A percentile compares a stretch with the other conserved stretches of the same genome.
Evolutionary conservation across 2,888 invertebrate genomes (phyloP).

Genomic region (Drosophila histrio): DNA sequence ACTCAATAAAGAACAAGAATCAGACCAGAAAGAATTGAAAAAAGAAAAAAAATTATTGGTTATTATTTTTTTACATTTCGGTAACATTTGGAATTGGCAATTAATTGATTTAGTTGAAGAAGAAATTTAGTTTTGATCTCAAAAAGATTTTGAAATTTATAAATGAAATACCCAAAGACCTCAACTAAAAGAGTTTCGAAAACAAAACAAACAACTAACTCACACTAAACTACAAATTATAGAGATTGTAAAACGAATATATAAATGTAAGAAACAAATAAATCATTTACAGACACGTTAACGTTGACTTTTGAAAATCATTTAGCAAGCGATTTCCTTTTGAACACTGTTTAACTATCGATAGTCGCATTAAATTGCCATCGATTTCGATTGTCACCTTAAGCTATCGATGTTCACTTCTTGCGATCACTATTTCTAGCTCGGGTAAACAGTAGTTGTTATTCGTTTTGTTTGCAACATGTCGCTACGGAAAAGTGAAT

Average conservation of each 20-base stretch:
- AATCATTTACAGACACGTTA: constrained; percentile 24
- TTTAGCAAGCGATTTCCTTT: neutral
- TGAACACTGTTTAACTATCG: constrained; percentile 3
- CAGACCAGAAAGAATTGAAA: constrained; percentile 24
- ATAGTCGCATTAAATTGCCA: neutral
- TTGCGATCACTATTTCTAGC: neutral
- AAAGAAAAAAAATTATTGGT: no score
- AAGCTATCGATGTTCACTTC: neutral
- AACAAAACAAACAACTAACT: constrained; percentile 34
- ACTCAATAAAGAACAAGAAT: constrained; percentile 56
- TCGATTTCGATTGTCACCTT: neutral
- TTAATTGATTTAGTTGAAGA: neutral
- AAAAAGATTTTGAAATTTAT: constrained; percentile 7
- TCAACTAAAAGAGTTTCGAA: constrained; percentile 25
- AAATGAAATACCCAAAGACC: constrained; percentile 7
- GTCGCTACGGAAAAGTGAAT: neutral
- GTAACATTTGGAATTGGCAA: neutral
- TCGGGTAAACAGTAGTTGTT: neutral
- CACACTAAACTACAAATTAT: constrained; percentile 20
- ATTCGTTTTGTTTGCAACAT: neutral
- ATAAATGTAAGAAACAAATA: constrained; percentile 25
- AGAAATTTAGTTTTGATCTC: neutral
- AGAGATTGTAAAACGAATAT: constrained; percentile 11
- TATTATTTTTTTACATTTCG: neutral
- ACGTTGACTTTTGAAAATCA: neutral